A percentile compares a stretch with the other conserved stretches of the same genome.
Conservation (phyloP, 2,888 invertebrate species). For the Heptascelio sp. region DNA sequence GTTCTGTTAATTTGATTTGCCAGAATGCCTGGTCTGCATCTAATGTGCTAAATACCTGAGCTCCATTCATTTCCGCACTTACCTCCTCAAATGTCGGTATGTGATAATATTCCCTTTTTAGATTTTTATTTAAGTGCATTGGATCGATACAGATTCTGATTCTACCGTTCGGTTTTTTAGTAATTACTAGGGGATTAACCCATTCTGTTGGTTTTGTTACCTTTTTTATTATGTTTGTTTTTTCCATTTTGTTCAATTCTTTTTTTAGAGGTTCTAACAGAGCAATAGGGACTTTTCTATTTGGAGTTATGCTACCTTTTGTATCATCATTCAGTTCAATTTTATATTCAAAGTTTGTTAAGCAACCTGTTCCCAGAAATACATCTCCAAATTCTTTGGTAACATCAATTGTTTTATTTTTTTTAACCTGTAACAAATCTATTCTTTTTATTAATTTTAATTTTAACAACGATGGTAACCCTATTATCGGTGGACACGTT, state of each 20-base stretch:
- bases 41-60: slow-evolving; percentile 71
- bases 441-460: not conserved
- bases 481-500: slow-evolving; percentile 5
- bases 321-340: slow-evolving; percentile 12
- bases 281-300: slow-evolving; percentile 56
- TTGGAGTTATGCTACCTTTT: not conserved
- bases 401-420: too few relatives aligned
- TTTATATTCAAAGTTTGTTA: slow-evolving; percentile 59
- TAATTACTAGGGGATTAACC: slow-evolving; percentile 66
- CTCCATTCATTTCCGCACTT: slow-evolving; percentile 68
- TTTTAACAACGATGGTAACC: slow-evolving; percentile 34
- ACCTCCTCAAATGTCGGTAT: slow-evolving; percentile 76
- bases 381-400: not conserved
- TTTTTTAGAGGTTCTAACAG: slow-evolving; percentile 61
- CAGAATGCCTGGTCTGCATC: slow-evolving; percentile 74
- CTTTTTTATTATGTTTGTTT: slow-evolving; percentile 54
- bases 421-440: too few relatives aligned
- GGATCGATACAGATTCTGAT: slow-evolving; percentile 68
- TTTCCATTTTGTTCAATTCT: slow-evolving; percentile 42
- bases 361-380: slow-evolving; percentile 26
- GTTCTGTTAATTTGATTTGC: slow-evolving; percentile 70
- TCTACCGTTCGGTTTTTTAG: slow-evolving; percentile 49
- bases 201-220: slow-evolving; percentile 66
- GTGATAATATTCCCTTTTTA: slow-evolving; percentile 71
- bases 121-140: slow-evolving; percentile 70